These are phyloP conservation scores for Leptopilina boulardi DNA, from an alignment of 1,140 invertebrate genomes.

Conservation along the genomic window DNA sequence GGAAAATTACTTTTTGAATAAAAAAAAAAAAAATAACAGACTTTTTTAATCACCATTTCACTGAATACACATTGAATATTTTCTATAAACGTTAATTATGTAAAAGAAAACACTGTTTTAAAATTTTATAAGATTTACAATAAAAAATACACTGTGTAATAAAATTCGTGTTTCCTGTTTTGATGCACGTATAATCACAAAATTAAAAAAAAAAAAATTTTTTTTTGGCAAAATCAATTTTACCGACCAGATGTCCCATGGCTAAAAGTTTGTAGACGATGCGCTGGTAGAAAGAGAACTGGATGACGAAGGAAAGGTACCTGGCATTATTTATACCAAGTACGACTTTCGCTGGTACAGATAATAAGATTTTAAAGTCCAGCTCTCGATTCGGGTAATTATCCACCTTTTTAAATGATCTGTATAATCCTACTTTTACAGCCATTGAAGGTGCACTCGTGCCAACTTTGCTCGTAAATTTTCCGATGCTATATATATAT, in stretches of 20 bases:
- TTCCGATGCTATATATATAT: neutral
- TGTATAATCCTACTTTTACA: neutral
- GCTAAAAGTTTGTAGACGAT: constrained; percentile 40
- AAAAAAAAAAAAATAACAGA: too few species aligned
- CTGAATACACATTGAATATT: neutral
- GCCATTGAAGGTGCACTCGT: neutral
- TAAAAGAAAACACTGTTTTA: neutral
- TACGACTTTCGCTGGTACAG: constrained; percentile 65
- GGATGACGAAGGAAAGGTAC: constrained; percentile 51
- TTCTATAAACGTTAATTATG: neutral
- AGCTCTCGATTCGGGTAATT: constrained; percentile 6
- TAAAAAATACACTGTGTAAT: neutral
- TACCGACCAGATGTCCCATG: constrained; percentile 56
- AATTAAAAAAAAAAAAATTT: neutral
- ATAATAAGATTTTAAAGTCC: constrained; percentile 23
- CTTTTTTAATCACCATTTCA: neutral
- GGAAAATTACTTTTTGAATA: too few species aligned
- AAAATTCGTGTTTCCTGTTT: neutral
- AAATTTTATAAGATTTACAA: neutral
- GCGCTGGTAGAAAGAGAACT: constrained; percentile 54
- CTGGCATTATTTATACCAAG: constrained; percentile 69
- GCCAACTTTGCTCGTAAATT: neutral
- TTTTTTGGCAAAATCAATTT: constrained; percentile 3
- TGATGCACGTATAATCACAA: neutral
- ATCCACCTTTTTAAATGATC: constrained; percentile 7